Conservation (phyloP, 2,888 invertebrate genomes). For the Lamellibrachia columna region DNA sequence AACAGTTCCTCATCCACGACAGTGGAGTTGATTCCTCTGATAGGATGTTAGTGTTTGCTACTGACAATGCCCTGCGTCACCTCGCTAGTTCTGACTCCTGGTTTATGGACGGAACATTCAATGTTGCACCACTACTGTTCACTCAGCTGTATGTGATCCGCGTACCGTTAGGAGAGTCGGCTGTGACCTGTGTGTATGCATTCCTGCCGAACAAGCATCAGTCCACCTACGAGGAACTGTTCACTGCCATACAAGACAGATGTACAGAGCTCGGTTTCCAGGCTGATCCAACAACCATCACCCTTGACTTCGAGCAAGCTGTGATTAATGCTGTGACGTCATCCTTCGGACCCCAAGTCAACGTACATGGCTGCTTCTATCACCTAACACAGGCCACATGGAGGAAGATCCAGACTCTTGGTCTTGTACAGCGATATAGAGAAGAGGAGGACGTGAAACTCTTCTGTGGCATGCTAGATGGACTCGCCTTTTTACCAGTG, state of each 20-base stretch:
- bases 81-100: too few relatives aligned
- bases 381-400: conserved; percentile 7
- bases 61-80: too few relatives aligned
- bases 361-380: neutral
- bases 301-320: conserved; percentile 23
- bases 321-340: conserved; percentile 1
- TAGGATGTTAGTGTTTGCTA: too few relatives aligned
- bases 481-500: neutral
- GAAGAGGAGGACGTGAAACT: neutral
- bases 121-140: neutral
- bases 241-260: neutral
- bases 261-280: neutral
- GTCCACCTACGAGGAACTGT: conserved; percentile 6
- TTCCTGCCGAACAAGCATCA: conserved; percentile 20
- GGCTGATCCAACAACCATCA: neutral
- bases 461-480: neutral
- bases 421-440: neutral
- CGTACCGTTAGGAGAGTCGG: conserved; percentile 5
- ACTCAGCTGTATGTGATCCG: neutral
- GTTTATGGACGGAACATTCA: neutral
- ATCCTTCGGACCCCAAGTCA: neutral
- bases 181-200: conserved; percentile 21
- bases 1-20: too few relatives aligned
- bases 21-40: too few relatives aligned
- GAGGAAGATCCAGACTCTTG: conserved; percentile 20